phyloP scores from a whole-genome alignment of 2,113 vertebrate genomes.

The Stigmatopora nigra region DNA sequence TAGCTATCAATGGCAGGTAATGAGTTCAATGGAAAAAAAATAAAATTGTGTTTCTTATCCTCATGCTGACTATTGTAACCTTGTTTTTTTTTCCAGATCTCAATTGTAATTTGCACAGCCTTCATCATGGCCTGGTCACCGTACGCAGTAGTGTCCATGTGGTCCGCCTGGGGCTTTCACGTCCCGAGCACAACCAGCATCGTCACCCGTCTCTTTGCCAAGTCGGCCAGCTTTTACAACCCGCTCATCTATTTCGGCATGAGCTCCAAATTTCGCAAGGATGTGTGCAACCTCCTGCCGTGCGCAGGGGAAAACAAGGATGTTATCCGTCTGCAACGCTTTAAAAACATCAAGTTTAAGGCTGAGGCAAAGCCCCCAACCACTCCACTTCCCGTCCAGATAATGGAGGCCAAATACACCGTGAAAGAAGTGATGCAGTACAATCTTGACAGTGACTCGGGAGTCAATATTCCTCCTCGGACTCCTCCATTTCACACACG shows the following conservation, averaged over 20 bases:
- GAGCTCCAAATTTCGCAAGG: conserved; percentile 78
- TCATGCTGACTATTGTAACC: conserved; percentile 36
- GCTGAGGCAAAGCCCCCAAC: conserved; percentile 27
- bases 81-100: conserved; percentile 62
- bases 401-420: conserved; percentile 46
- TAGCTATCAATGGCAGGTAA: too few species aligned
- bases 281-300: conserved; percentile 65
- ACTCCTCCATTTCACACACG: conserved; percentile 60
- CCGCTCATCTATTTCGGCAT: conserved; percentile 80
- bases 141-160: conserved; percentile 79
- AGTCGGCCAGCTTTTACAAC: conserved; percentile 81
- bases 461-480: conserved; percentile 63
- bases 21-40: too few species aligned
- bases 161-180: conserved; percentile 72
- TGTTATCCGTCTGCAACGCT: conserved; percentile 69
- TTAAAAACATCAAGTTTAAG: conserved; percentile 71
- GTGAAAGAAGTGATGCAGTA: conserved; percentile 15
- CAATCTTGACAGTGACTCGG: conserved; percentile 57
- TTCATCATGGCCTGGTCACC: conserved; percentile 78
- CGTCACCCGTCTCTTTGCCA: conserved; percentile 75
- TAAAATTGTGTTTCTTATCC: not conserved
- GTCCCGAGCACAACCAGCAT: conserved; percentile 75
- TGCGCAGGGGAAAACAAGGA: conserved; percentile 65
- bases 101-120: conserved; percentile 76
- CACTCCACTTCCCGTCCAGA: conserved; percentile 31